phyloP scores from a whole-genome alignment of 2,888 invertebrate species.

The Lasioglossum figueresi region DNA sequence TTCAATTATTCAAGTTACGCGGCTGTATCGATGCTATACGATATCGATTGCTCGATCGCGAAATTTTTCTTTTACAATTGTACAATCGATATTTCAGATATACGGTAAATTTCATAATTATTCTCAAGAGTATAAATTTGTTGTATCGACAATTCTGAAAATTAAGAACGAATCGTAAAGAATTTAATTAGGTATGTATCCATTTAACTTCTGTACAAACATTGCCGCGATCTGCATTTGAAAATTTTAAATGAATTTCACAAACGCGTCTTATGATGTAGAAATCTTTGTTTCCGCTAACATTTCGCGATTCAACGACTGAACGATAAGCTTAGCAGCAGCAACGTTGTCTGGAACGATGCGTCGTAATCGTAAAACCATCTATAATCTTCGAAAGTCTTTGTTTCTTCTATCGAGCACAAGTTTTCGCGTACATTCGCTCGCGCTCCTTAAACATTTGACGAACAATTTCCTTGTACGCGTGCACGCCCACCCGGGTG shows the following conservation, averaged over 20 bases:
- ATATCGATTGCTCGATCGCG: neutral
- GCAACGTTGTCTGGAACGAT: neutral
- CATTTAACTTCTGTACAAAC: no score
- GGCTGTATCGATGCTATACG: neutral
- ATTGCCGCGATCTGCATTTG: neutral
- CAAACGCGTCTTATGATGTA: no score
- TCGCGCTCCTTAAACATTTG: neutral
- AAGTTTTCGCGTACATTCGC: neutral
- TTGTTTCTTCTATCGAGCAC: neutral
- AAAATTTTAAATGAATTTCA: neutral
- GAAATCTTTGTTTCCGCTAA: neutral
- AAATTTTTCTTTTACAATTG: neutral
- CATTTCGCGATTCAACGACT: neutral
- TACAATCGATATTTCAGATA: neutral
- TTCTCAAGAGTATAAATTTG: no score
- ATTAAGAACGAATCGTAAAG: neutral
- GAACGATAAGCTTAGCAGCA: neutral
- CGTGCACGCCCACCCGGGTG: neutral
- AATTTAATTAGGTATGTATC: neutral
- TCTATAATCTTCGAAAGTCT: neutral
- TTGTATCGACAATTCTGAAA: neutral
- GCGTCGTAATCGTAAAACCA: neutral
- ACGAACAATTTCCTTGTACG: constrained; percentile 21
- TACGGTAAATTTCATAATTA: neutral
- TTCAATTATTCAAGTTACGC: neutral